Percentiles rank a stretch among this genome's conserved stretches.
Evolutionary conservation across 2,797 vertebrate species (phyloP).

Genomic region (Megaceryle alcyon): DNA sequence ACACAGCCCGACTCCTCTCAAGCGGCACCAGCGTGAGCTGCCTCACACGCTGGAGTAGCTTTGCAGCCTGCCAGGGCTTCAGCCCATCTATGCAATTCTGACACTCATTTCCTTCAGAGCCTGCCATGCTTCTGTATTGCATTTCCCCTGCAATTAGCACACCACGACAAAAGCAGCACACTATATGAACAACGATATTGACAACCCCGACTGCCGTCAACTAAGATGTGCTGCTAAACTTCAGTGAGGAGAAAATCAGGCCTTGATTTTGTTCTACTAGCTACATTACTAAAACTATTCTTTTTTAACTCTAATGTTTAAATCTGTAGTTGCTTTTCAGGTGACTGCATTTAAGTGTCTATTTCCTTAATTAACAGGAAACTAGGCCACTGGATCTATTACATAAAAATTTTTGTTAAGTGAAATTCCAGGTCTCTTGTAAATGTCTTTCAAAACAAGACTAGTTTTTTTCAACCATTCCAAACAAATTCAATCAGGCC

Average conservation of each 20-base stretch:
- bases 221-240: background rate
- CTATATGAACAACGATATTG: background rate
- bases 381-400: slow-evolving; percentile 51
- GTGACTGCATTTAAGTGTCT: slow-evolving; percentile 21
- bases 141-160: background rate
- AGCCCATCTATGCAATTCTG: background rate
- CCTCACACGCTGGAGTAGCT: slow-evolving; percentile 36
- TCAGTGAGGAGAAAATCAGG: background rate
- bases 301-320: background rate
- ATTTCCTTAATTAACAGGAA: slow-evolving; percentile 50
- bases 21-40: background rate
- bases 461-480: slow-evolving; percentile 33
- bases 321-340: slow-evolving; percentile 27
- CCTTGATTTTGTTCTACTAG: background rate
- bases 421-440: slow-evolving; percentile 37
- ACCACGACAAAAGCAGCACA: background rate
- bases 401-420: slow-evolving; percentile 36
- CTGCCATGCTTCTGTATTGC: background rate
- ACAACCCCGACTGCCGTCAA: background rate
- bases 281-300: background rate
- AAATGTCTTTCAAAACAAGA: slow-evolving; percentile 43
- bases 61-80: slow-evolving; percentile 12
- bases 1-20: background rate
- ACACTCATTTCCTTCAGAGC: background rate
- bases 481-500: background rate